phyloP scores from a whole-genome alignment of 2,888 invertebrate species.

The Latrodectus elegans region DNA sequence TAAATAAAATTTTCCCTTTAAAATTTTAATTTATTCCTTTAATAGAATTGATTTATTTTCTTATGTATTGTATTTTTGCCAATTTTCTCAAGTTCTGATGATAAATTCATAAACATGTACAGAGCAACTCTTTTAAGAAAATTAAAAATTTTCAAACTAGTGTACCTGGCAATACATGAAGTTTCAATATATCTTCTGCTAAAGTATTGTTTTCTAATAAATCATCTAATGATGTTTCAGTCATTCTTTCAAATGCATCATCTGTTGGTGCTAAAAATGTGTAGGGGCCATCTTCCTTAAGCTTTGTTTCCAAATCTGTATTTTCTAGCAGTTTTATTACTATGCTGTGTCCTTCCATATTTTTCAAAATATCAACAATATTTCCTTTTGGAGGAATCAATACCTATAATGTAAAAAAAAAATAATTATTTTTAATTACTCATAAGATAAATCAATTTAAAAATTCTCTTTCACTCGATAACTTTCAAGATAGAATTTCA shows the following conservation, averaged over 20 bases:
- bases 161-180: conserved; percentile 76
- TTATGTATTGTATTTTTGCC: background rate
- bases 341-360: conserved; percentile 76
- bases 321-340: conserved; percentile 76
- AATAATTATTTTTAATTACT: background rate
- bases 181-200: conserved; percentile 77
- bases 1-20: background rate
- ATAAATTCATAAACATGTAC: background rate
- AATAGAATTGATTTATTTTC: background rate
- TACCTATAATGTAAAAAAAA: conserved; percentile 71
- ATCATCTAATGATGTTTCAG: conserved; percentile 76
- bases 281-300: conserved; percentile 76
- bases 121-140: background rate
- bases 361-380: conserved; percentile 77
- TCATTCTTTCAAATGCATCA: conserved; percentile 77
- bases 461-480: too few relatives aligned
- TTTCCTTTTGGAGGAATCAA: conserved; percentile 77
- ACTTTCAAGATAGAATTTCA: too few relatives aligned
- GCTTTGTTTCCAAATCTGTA: conserved; percentile 72
- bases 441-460: too few relatives aligned
- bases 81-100: background rate
- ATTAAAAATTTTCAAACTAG: background rate
- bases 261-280: conserved; percentile 80
- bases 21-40: background rate
- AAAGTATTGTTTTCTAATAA: conserved; percentile 77